These are phyloP conservation scores for Halcyon leucocephala DNA, from an alignment of 2,797 vertebrate genomes.

Conservation along the genomic window DNA sequence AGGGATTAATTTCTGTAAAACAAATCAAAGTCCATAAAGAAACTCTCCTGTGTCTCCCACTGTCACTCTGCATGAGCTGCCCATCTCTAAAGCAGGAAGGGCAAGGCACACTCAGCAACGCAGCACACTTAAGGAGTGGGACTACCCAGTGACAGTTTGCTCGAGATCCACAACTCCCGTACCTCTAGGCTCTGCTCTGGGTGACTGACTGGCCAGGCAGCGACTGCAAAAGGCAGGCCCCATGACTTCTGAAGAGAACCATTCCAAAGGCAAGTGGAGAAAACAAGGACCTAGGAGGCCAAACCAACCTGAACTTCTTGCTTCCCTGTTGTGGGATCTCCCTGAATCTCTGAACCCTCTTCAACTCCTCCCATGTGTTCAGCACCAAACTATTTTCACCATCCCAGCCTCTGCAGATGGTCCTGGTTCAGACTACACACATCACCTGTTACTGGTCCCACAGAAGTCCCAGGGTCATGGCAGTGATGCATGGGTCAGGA, in stretches of 20 bases:
- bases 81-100: not conserved
- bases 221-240: not conserved
- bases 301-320: not conserved
- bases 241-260: not conserved
- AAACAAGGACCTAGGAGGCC: not conserved
- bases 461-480: rapidly evolving
- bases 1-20: not conserved
- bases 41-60: not conserved
- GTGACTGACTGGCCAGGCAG: not conserved
- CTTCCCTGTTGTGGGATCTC: not conserved
- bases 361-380: not conserved
- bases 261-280: not conserved
- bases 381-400: not conserved
- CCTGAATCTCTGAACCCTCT: not conserved
- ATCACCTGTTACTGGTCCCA: not conserved
- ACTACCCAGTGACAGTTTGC: not conserved
- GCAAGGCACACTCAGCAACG: not conserved
- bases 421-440: not conserved
- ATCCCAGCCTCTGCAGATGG: not conserved
- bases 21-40: not conserved
- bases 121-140: not conserved
- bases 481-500: not conserved
- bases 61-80: not conserved
- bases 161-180: not conserved
- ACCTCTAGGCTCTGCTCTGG: not conserved